phyloP scores from a whole-genome alignment of 2,113 vertebrate genomes.

The Tylochromis polylepis region DNA sequence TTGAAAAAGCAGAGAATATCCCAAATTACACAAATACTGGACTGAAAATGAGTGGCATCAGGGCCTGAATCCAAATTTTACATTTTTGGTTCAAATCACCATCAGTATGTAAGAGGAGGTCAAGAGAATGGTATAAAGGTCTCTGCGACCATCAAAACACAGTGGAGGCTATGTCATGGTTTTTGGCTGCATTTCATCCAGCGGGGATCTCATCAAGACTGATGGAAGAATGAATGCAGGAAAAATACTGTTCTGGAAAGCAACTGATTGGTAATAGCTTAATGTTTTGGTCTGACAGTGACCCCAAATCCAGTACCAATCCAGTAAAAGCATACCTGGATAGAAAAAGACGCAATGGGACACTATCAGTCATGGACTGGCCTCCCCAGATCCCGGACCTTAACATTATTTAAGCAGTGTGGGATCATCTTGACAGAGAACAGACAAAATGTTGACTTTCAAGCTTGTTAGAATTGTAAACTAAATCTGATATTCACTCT shows the following conservation, averaged over 20 bases:
- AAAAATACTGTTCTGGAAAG: not conserved
- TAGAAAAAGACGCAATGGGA: not conserved
- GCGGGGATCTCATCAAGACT: not conserved
- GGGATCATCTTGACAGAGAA: not conserved
- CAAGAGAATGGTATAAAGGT: not conserved
- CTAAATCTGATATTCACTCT: not conserved
- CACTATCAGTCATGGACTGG: not conserved
- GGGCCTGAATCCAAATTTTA: not conserved
- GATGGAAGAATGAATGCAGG: not conserved
- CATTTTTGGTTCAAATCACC: not conserved
- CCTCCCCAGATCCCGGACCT: not conserved
- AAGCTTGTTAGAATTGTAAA: not conserved
- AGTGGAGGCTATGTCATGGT: rapidly evolving
- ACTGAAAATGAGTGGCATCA: not conserved
- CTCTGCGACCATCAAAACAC: not conserved
- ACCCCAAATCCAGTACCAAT: not conserved
- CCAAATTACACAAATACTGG: not conserved
- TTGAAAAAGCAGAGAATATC: too few species aligned
- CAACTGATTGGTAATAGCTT: not conserved
- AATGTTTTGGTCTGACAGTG: rapidly evolving
- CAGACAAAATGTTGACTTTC: not conserved
- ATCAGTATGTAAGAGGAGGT: not conserved
- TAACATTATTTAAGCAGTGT: rapidly evolving
- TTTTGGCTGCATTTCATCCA: not conserved
- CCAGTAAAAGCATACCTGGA: rapidly evolving